Evolutionary conservation across 2,888 invertebrate species (phyloP).

Genomic region (Acrobeloides nanus): DNA sequence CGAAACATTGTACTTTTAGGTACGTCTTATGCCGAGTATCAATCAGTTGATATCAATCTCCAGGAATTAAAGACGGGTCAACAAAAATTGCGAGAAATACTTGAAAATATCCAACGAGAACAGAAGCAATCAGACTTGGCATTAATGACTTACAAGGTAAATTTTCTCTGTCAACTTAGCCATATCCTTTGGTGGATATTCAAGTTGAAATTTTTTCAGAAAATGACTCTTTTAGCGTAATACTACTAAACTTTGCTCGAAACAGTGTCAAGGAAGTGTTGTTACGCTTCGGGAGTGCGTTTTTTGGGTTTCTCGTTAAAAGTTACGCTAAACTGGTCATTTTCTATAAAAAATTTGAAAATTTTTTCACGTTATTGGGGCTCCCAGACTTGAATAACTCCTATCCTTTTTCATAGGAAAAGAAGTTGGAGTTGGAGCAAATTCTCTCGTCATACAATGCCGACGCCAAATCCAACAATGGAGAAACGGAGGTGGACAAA

Average conservation of each 20-base stretch:
- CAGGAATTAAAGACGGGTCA: conserved; percentile 67
- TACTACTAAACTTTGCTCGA: too few relatives aligned
- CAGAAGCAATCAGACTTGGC: conserved; percentile 28
- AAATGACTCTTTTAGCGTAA: too few relatives aligned
- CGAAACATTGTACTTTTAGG: conserved; percentile 26
- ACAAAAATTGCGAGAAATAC: conserved; percentile 34
- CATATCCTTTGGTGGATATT: conserved; percentile 3
- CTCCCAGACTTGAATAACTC: too few relatives aligned
- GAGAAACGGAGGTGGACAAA: conserved; percentile 72
- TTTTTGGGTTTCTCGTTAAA: too few relatives aligned
- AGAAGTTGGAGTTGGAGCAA: conserved; percentile 75
- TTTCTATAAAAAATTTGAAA: too few relatives aligned
- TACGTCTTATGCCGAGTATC: conserved; percentile 68
- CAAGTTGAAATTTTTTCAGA: conserved; percentile 5
- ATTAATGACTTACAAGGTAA: conserved; percentile 25
- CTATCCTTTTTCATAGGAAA: conserved; percentile 61
- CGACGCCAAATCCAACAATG: conserved; percentile 61
- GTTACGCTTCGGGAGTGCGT: too few relatives aligned
- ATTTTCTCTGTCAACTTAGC: background rate
- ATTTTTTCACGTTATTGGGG: too few relatives aligned
- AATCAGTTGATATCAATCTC: conserved; percentile 76
- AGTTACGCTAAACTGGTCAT: too few relatives aligned
- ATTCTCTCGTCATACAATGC: conserved; percentile 62
- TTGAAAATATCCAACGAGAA: conserved; percentile 41
- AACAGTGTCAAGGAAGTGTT: too few relatives aligned